Conservation (phyloP, 1,140 invertebrate genomes). For the Dreissena polymorpha region DNA sequence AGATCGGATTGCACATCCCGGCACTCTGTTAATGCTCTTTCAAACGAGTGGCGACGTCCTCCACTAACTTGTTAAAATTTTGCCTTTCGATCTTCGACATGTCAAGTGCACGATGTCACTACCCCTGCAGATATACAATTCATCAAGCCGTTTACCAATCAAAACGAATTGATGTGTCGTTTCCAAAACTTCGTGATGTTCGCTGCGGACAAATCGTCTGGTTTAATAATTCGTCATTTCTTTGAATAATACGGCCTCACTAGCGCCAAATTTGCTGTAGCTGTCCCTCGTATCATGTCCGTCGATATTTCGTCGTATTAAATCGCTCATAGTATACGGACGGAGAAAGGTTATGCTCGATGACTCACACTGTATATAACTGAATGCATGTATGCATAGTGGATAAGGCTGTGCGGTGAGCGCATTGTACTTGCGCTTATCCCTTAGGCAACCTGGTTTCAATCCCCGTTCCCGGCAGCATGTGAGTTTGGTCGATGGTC, state of each 20-base stretch:
- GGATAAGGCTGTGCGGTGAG: too few relatives aligned
- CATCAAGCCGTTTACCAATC: slow-evolving; percentile 34
- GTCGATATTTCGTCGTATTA: background rate
- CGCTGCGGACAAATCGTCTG: slow-evolving; percentile 31
- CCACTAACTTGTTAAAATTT: slow-evolving; percentile 47
- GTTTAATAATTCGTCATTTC: slow-evolving; percentile 33
- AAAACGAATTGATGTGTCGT: slow-evolving; percentile 15
- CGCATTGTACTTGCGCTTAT: too few relatives aligned
- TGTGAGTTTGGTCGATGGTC: too few relatives aligned
- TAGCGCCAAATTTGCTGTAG: slow-evolving; percentile 18
- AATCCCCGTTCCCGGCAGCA: too few relatives aligned
- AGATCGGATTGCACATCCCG: slow-evolving; percentile 19
- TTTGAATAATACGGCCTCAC: slow-evolving; percentile 38
- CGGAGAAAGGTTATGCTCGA: slow-evolving; percentile 11
- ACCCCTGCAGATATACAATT: slow-evolving; percentile 29
- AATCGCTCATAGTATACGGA: slow-evolving; percentile 25
- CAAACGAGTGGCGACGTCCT: slow-evolving; percentile 30
- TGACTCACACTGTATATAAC: too few relatives aligned
- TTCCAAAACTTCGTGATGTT: slow-evolving; percentile 17
- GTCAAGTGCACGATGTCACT: slow-evolving; percentile 16
- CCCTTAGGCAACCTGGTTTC: too few relatives aligned
- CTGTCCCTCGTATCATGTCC: background rate
- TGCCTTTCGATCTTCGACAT: slow-evolving; percentile 22
- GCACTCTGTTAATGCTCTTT: slow-evolving; percentile 21
- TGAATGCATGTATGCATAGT: too few relatives aligned